Percentiles rank a stretch among this genome's conserved stretches.
Conservation (phyloP, 1,140 invertebrate species). For the Plodia interpunctella region DNA sequence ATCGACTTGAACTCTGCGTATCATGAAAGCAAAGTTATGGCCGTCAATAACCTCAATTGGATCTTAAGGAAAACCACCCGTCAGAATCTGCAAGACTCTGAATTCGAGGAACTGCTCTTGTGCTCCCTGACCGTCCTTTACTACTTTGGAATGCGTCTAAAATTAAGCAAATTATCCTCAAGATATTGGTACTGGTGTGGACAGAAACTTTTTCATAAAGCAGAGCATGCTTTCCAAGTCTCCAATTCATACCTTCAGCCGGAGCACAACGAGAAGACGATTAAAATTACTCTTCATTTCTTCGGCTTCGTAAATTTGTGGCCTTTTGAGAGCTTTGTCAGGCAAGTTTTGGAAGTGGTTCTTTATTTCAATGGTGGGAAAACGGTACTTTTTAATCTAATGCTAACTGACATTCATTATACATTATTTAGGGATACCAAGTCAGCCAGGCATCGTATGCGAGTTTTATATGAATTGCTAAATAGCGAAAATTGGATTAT, state of each 20-base stretch:
- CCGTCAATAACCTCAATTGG: conserved; percentile 25
- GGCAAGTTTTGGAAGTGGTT: conserved; percentile 39
- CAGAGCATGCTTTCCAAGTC: conserved; percentile 33
- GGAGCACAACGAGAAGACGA: conserved; percentile 32
- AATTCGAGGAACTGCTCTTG: conserved; percentile 31
- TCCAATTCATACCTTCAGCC: conserved; percentile 34
- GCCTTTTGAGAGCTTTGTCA: conserved; percentile 39
- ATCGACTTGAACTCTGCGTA: conserved; percentile 28
- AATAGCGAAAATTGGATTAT: conserved; percentile 71
- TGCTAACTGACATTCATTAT: conserved; percentile 43
- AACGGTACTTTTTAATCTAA: conserved; percentile 34
- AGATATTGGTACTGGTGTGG: conserved; percentile 25
- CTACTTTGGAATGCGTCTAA: conserved; percentile 44
- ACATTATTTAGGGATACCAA: conserved; percentile 31
- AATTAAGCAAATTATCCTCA: conserved; percentile 26
- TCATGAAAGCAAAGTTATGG: conserved; percentile 31
- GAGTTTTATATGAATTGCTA: conserved; percentile 72
- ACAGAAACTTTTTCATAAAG: conserved; percentile 30
- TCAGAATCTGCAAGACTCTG: conserved; percentile 24
- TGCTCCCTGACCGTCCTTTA: conserved; percentile 37
- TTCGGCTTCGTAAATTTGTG: conserved; percentile 33
- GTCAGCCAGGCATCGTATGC: conserved; percentile 44
- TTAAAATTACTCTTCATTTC: conserved; percentile 38
- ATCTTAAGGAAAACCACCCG: conserved; percentile 27
- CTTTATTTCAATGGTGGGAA: conserved; percentile 37